phyloP scores from a whole-genome alignment of 2,113 vertebrate genomes.

The Mustelus asterias region DNA sequence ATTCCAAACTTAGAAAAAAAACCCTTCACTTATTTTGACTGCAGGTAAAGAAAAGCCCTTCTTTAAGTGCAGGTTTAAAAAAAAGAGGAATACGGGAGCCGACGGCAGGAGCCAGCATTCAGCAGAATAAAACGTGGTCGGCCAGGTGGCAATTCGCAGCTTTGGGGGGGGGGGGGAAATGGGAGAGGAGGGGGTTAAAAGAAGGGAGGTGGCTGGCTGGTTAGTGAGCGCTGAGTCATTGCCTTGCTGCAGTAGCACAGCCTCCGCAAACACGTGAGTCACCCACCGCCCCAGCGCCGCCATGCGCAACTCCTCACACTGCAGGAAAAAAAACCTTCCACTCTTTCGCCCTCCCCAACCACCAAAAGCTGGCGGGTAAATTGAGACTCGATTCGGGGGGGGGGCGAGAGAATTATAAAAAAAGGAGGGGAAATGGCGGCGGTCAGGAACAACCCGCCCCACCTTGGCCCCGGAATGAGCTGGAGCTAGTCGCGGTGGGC shows the following conservation, averaged over 20 bases:
- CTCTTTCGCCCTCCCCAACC: background rate
- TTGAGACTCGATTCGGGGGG: background rate
- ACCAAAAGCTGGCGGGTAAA: background rate
- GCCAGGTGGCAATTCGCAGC: background rate
- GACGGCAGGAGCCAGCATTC: background rate
- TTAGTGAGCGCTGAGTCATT: background rate
- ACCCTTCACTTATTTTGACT: no score
- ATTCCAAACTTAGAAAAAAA: background rate
- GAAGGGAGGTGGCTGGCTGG: background rate
- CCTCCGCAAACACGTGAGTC: conserved; percentile 36
- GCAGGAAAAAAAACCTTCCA: background rate
- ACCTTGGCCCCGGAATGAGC: background rate
- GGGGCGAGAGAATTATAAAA: no score
- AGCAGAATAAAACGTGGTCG: background rate
- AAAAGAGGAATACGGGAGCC: background rate
- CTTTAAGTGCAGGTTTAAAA: no score
- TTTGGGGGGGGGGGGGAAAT: background rate
- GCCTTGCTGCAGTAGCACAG: background rate
- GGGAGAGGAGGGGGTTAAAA: no score
- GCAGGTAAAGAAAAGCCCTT: background rate
- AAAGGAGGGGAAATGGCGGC: no score
- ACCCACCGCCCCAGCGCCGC: background rate
- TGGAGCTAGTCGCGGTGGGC: no score
- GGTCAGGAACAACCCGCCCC: no score
- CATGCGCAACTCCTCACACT: background rate